Base-by-base conservation (phyloP, 2,888 invertebrate genomes). In the Athalia cordata region DNA sequence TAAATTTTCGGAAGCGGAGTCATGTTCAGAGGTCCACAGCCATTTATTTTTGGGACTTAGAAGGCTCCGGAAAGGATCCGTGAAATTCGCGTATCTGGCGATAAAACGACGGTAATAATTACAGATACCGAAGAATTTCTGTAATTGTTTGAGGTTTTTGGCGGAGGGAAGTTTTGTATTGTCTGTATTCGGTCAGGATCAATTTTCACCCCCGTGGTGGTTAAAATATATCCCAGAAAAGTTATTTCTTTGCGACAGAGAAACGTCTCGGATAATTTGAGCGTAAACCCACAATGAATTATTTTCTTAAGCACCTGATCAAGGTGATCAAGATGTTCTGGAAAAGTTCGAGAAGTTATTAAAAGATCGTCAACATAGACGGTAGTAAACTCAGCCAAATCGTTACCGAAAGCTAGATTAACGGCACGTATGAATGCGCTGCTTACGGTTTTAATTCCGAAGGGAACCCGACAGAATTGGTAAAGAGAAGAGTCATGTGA, bases 111-210 rank as follows among this genome's bases (percentile, higher is more conserved):
- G 59, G 47, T 80, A 81, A 74, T 68, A 80, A 0, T 66, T 68
- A 13, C 77, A 81, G 0, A 80, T 57, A 4, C 80, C 79, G 0
- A 81, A 11, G 79, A 85, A 82, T n/a, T 68, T 74, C 57, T 84
- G 79, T 1, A 85, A 55, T 43, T 85, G 81, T 74, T 83, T 82
- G 52, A 81, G 47, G 43, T 83, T 83, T n/a, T 66, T 74, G 85
- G 85, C 0, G 29, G 43, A 11, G 83, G 81, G 70, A 84, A 84
- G 3, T 84, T 77, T 52, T 64, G 15, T 11, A 86, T 84, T 4
- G 81, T 79, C 7, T 80, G 45, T 2, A 82, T 29, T 66, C 83
- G 79, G 47, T 80, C 78, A 13, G 79, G 78, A 47, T 81, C 75
- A n/a, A 77, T 6, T 9, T 7, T 9, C 55, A 81, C 76, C 0